Percentiles rank a stretch among this genome's conserved stretches.
These are phyloP conservation scores for Synaphobranchus kaupii DNA, from an alignment of 2,797 vertebrate species.

Conservation along the genomic window DNA sequence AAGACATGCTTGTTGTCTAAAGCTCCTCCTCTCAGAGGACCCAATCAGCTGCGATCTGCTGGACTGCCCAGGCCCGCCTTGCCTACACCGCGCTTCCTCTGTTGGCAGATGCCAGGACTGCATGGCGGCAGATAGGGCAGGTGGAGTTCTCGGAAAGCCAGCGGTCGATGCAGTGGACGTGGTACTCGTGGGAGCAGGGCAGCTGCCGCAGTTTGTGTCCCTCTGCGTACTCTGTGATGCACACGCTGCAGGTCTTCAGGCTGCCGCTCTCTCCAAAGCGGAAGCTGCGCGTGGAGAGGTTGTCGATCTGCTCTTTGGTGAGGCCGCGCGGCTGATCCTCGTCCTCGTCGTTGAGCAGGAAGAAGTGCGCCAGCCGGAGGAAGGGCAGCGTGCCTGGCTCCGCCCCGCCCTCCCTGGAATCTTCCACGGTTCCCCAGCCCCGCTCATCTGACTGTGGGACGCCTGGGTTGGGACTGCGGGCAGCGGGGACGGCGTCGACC, in stretches of 20 bases:
- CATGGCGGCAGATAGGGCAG: conserved; percentile 95
- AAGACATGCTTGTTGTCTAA: too few relatives aligned
- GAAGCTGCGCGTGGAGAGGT: conserved; percentile 96
- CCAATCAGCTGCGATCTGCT: too few relatives aligned
- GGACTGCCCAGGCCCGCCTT: neutral
- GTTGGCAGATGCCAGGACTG: conserved; percentile 89
- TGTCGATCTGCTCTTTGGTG: conserved; percentile 99
- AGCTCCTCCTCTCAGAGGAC: too few relatives aligned
- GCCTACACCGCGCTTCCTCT: conserved; percentile 90
- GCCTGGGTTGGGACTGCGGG: conserved; percentile 41
- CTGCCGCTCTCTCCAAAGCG: conserved; percentile 86
- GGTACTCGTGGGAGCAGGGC: conserved; percentile 97
- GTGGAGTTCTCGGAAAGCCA: conserved; percentile 99
- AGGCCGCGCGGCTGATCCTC: conserved; percentile 97
- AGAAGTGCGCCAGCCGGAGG: conserved; percentile 95
- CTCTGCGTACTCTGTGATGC: conserved; percentile 96
- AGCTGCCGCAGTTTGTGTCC: conserved; percentile 98
- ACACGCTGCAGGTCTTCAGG: conserved; percentile 97
- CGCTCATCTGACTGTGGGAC: conserved; percentile 78
- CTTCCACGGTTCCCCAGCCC: conserved; percentile 70
- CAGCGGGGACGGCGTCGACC: conserved; percentile 48
- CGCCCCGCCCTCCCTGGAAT: conserved; percentile 75
- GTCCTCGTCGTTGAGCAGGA: conserved; percentile 95
- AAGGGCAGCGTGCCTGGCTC: conserved; percentile 94
- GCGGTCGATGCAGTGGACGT: conserved; percentile 98